These are phyloP conservation scores for Phymatocera aterrima DNA, from an alignment of 2,888 invertebrate species.

Conservation along the genomic window DNA sequence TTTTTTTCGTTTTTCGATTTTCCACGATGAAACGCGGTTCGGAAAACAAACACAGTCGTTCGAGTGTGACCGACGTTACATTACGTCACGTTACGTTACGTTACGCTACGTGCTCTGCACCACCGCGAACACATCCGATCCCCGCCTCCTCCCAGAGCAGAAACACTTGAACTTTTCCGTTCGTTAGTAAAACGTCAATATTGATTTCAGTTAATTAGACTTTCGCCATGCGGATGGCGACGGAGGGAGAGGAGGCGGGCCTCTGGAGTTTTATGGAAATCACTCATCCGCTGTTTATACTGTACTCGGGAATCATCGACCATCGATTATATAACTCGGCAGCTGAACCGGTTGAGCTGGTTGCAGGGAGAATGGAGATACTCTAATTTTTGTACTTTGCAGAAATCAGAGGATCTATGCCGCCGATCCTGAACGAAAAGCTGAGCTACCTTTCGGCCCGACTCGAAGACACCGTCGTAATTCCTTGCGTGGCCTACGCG, in stretches of 20 bases:
- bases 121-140: no score
- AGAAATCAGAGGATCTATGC: constrained; percentile 78
- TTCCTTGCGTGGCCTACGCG: constrained; percentile 80
- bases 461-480: constrained; percentile 77
- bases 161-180: neutral
- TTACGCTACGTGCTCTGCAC: no score
- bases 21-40: neutral
- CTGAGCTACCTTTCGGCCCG: constrained; percentile 74
- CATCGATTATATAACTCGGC: neutral
- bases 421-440: constrained; percentile 79
- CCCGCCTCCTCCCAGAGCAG: neutral
- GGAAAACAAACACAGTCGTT: neutral
- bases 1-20: neutral
- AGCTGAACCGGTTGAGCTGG: no score
- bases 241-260: no score
- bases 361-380: no score
- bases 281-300: neutral
- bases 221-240: neutral
- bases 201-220: constrained; percentile 32
- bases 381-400: constrained; percentile 51
- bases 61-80: no score
- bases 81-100: no score
- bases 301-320: neutral
- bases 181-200: constrained; percentile 22
- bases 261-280: neutral